Percentiles rank a stretch among this genome's conserved stretches.
Conservation (phyloP, 2,797 vertebrate species). For the Oophaga sylvatica region DNA sequence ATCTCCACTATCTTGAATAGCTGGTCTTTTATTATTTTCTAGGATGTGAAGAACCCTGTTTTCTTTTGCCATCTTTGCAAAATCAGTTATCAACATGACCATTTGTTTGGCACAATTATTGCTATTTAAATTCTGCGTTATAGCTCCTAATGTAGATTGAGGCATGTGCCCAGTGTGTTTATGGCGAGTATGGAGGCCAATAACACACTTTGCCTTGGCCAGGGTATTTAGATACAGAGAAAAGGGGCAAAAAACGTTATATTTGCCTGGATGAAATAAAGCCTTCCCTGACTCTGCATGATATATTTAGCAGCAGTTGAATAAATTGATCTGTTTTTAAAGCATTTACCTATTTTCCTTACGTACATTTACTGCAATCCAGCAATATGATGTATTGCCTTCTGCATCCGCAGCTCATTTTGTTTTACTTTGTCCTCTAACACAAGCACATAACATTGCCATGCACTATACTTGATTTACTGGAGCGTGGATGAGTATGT, state of each 20-base stretch:
- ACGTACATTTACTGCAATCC: not conserved
- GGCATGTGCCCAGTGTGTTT: too few relatives aligned
- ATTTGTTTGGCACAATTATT: not conserved
- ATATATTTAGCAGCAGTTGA: too few relatives aligned
- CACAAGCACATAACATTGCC: constrained; percentile 29
- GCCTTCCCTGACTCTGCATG: too few relatives aligned
- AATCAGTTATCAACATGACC: not conserved
- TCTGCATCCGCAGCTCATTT: not conserved
- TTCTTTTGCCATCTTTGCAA: not conserved
- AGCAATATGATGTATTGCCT: not conserved
- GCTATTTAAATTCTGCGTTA: not conserved
- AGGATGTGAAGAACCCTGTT: not conserved
- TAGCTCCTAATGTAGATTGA: not conserved
- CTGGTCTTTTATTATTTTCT: not conserved
- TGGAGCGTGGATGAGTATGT: constrained; percentile 17
- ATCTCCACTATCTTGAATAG: not conserved
- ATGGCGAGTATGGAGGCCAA: too few relatives aligned
- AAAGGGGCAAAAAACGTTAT: too few relatives aligned
- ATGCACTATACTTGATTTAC: constrained; percentile 25
- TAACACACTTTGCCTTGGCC: too few relatives aligned
- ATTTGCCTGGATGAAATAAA: too few relatives aligned
- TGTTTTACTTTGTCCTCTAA: constrained; percentile 32
- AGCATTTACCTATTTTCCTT: not conserved
- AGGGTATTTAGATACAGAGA: too few relatives aligned
- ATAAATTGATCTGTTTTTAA: not conserved